Conservation (phyloP, 2,888 invertebrate genomes). For the Myathropa florea region DNA sequence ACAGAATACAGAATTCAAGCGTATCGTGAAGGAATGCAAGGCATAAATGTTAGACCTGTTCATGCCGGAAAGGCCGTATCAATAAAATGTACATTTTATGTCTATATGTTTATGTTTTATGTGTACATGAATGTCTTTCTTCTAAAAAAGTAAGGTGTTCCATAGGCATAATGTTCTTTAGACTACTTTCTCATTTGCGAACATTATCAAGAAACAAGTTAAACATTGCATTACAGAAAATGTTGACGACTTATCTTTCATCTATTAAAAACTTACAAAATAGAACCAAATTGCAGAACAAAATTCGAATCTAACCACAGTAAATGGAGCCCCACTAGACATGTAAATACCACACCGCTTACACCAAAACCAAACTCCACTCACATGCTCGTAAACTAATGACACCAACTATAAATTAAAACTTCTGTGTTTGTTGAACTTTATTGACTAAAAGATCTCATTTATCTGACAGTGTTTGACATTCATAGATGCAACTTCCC, state of each 20-base stretch:
- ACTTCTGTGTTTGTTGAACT: conserved; percentile 67
- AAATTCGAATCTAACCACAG: conserved; percentile 39
- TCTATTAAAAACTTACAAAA: conserved; percentile 1
- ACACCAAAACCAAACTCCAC: conserved; percentile 57
- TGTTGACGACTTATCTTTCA: neutral
- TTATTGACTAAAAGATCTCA: conserved; percentile 70
- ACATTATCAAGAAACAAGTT: no score
- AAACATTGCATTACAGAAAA: neutral
- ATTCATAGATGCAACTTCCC: conserved; percentile 63
- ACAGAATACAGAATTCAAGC: no score
- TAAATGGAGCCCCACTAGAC: conserved; percentile 41
- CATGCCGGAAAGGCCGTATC: no score
- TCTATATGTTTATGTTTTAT: no score
- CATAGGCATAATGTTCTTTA: no score
- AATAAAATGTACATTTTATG: no score
- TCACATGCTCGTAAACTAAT: conserved; percentile 66
- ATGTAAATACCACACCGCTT: conserved; percentile 50
- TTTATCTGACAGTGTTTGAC: conserved; percentile 68
- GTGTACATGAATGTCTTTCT: no score
- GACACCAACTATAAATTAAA: conserved; percentile 60
- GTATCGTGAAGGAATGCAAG: no score
- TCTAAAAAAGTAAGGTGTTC: no score
- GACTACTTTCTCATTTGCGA: no score
- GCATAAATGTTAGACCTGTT: no score
- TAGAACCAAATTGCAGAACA: conserved; percentile 40